Base-by-base conservation (phyloP, 2,797 vertebrate genomes). In the Gephyroberyx darwinii region DNA sequence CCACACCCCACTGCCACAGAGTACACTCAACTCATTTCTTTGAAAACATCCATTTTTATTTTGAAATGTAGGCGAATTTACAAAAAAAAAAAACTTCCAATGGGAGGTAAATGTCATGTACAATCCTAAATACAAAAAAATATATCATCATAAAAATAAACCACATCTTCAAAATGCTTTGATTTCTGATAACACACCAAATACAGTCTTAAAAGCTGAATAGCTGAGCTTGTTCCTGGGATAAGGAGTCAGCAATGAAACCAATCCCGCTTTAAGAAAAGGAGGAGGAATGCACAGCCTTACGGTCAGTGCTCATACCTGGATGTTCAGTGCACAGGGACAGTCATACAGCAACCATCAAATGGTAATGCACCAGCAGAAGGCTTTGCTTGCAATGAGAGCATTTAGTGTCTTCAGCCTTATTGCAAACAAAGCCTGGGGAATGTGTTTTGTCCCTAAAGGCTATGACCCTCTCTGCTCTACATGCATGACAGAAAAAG, bases 51-150 rank as follows among this genome's bases (percentile, higher is more conserved):
- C 60, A 74, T 77, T 74, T 93, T 93, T 90, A 91, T 92, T 93
- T 85, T 87, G 54, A 91, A 92, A 91, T 92, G 90, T 86, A 79
- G 78, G 75, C 73, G 63, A 87, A 90, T 92, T 88, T 86, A 91
- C 82, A 91, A 80, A 71, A n/a, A 63, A 68, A 68, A 74, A 69
- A 65, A 41, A 84, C 66, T 74, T 52, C 78, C 57, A 78, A 90
- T 88, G 88, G 76, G 74, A 90, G 75, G 82, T 88, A 86, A 84
- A 92, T 84, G 86, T 84, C 77, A 85, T 89, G 81, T 88, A 87
- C 78, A 91, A 84, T 81, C 85, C 85, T 84, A 85, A 85, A 88
- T 92, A 92, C 84, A 92, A 93, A 93, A 88, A 89, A 89, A 83
- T 83, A 88, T 87, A 81, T 80, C 33, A 88, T 90, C 86, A 87